phyloP scores from a whole-genome alignment of 2,888 invertebrate genomes.

The Artemia sp. region DNA sequence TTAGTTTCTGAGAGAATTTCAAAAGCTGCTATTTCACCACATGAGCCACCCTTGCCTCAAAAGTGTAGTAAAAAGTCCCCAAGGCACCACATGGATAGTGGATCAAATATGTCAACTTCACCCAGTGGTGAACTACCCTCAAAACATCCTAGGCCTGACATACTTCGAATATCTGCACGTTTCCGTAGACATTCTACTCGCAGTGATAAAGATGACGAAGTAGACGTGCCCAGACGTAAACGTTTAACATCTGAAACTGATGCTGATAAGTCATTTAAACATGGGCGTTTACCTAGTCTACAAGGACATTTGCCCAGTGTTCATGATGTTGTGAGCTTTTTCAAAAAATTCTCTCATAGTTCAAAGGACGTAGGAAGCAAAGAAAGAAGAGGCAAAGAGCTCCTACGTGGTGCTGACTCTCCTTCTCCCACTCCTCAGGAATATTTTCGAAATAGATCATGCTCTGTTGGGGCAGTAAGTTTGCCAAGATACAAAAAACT shows the following conservation, averaged over 20 bases:
- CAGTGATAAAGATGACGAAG: neutral
- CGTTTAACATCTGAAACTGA: slow-evolving; percentile 14
- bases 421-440: slow-evolving; percentile 24
- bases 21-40: too few relatives aligned
- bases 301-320: slow-evolving; percentile 17
- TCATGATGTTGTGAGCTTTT: slow-evolving; percentile 20
- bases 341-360: slow-evolving; percentile 21
- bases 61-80: neutral
- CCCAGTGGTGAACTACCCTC: slow-evolving; percentile 5
- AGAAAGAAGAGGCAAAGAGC: slow-evolving; percentile 15
- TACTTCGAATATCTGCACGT: neutral
- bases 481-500: slow-evolving; percentile 27
- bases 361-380: slow-evolving; percentile 18
- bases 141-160: neutral
- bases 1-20: too few relatives aligned
- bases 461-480: slow-evolving; percentile 46
- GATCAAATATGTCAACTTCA: neutral
- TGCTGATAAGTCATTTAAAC: slow-evolving; percentile 2
- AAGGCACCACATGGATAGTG: neutral
- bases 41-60: neutral
- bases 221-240: slow-evolving; percentile 1
- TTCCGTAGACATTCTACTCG: slow-evolving; percentile 10
- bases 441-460: slow-evolving; percentile 51
- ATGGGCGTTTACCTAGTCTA: neutral
- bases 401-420: slow-evolving; percentile 36